Evolutionary conservation across 1,140 invertebrate species (phyloP).

Genomic region (Linepithema humile): DNA sequence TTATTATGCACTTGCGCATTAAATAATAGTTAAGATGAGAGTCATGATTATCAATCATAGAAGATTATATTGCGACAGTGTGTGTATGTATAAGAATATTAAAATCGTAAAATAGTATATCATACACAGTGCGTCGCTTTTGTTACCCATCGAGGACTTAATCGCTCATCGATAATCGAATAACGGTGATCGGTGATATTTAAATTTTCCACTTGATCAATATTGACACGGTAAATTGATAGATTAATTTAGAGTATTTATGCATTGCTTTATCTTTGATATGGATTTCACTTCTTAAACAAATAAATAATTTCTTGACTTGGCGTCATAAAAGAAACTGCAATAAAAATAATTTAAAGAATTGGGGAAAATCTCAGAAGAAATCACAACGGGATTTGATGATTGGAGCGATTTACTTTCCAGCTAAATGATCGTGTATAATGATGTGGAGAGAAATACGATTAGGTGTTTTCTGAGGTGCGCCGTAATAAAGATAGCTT

Average conservation of each 20-base stretch:
- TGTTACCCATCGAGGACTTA: background rate
- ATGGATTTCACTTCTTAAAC: background rate
- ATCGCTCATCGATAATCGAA: background rate
- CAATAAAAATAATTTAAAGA: background rate
- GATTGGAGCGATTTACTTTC: background rate
- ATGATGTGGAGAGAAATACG: background rate
- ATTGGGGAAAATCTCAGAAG: background rate
- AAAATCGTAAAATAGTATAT: no score
- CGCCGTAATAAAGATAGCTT: conserved; percentile 14
- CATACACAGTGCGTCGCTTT: background rate
- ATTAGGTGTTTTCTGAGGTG: background rate
- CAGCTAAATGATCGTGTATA: background rate
- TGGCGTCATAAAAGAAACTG: background rate
- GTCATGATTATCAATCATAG: conserved; percentile 19
- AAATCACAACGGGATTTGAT: background rate
- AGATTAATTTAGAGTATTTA: background rate
- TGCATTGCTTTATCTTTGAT: background rate
- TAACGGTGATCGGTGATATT: background rate
- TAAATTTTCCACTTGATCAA: conserved; percentile 7
- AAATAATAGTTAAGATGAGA: conserved; percentile 16
- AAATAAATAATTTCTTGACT: background rate
- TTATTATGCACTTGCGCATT: conserved; percentile 1
- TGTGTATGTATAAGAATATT: no score
- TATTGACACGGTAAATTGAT: background rate
- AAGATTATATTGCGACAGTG: conserved; percentile 4